These are phyloP conservation scores for Lithophane semibrunnea DNA, from an alignment of 2,888 invertebrate genomes.

Conservation along the genomic window DNA sequence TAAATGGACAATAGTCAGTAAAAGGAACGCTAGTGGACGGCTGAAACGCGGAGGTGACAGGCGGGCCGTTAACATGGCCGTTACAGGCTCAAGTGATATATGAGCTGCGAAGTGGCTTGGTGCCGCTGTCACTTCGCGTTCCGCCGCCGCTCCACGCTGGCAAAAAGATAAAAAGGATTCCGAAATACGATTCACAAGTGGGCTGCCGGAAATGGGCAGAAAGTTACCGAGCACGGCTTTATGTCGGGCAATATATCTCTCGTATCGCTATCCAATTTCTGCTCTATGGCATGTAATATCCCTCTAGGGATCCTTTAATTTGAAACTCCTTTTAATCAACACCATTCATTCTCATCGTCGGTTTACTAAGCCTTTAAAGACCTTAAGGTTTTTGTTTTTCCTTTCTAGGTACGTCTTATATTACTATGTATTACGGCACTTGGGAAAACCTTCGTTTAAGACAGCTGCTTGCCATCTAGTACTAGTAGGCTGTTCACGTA, in stretches of 20 bases:
- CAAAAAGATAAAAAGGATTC: conserved; percentile 90
- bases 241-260: conserved; percentile 88
- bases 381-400: conserved; percentile 36
- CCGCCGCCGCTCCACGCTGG: conserved; percentile 80
- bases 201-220: conserved; percentile 89
- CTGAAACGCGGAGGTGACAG: conserved; percentile 87
- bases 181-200: conserved; percentile 90
- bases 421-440: neutral
- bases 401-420: too few relatives aligned
- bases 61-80: conserved; percentile 86
- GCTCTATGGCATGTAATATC: conserved; percentile 89
- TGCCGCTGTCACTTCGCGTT: conserved; percentile 88
- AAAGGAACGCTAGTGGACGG: conserved; percentile 76
- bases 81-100: conserved; percentile 88
- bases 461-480: neutral
- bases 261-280: conserved; percentile 89
- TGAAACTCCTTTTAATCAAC: conserved; percentile 84
- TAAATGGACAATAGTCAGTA: conserved; percentile 74
- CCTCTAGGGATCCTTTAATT: conserved; percentile 85
- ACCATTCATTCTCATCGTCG: conserved; percentile 80
- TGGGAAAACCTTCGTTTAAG: conserved; percentile 11
- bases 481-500: neutral
- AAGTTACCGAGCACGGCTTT: conserved; percentile 88
- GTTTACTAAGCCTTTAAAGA: conserved; percentile 55
- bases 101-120: conserved; percentile 89